These are phyloP conservation scores for Aphrophora alni DNA, from an alignment of 2,888 invertebrate species.

Conservation along the genomic window DNA sequence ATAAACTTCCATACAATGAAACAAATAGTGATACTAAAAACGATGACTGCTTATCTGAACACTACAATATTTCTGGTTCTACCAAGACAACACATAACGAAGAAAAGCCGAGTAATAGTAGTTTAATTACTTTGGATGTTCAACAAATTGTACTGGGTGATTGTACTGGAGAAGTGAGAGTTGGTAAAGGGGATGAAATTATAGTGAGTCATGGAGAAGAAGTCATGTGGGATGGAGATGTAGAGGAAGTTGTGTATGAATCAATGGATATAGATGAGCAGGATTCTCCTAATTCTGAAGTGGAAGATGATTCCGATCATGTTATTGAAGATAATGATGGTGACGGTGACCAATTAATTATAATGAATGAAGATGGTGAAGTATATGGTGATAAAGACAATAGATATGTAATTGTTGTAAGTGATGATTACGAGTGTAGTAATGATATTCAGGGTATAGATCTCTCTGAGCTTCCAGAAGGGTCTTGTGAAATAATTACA, in stretches of 20 bases:
- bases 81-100: background rate
- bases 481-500: conserved; percentile 38
- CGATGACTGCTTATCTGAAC: background rate
- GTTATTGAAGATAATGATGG: conserved; percentile 35
- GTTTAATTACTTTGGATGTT: conserved; percentile 41
- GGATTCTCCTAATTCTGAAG: background rate
- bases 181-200: conserved; percentile 36
- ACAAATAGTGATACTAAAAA: background rate
- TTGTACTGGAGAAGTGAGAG: conserved; percentile 32
- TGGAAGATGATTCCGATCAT: conserved; percentile 30
- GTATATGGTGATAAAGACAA: conserved; percentile 2
- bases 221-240: conserved; percentile 16
- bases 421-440: conserved; percentile 15
- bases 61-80: background rate
- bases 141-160: conserved; percentile 44
- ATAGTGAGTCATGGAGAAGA: conserved; percentile 31
- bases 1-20: background rate
- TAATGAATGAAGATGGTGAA: conserved; percentile 23
- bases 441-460: conserved; percentile 22
- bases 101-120: background rate
- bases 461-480: conserved; percentile 30
- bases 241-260: conserved; percentile 20
- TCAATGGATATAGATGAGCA: conserved; percentile 8
- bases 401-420: conserved; percentile 28
- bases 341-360: conserved; percentile 6